Evolutionary conservation across 2,888 invertebrate species (phyloP).

Genomic region (Congeria kusceri): DNA sequence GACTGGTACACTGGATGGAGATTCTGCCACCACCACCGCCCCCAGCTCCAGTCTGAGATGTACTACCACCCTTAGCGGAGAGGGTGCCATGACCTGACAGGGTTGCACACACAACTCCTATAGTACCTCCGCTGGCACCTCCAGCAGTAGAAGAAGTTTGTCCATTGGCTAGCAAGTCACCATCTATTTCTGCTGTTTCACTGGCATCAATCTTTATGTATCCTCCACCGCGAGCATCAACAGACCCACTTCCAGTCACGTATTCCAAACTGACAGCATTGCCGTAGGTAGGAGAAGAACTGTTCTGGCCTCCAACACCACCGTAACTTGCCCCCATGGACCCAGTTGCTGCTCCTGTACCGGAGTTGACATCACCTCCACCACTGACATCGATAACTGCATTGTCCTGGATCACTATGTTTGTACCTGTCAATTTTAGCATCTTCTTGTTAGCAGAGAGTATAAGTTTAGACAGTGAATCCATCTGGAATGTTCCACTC

Average conservation of each 20-base stretch:
- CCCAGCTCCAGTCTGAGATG: constrained; percentile 68
- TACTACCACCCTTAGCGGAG: constrained; percentile 65
- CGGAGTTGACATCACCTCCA: constrained; percentile 51
- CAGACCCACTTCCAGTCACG: constrained; percentile 66
- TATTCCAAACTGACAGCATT: constrained; percentile 48
- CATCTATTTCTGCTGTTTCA: constrained; percentile 62
- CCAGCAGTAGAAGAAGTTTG: constrained; percentile 23
- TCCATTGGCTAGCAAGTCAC: constrained; percentile 65
- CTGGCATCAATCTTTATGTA: constrained; percentile 50
- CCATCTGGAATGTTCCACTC: constrained; percentile 33
- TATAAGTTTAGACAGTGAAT: constrained; percentile 31
- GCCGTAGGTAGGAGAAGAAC: constrained; percentile 59
- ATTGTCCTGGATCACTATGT: constrained; percentile 40
- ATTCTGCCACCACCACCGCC: constrained; percentile 73
- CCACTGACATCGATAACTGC: constrained; percentile 36
- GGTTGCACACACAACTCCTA: constrained; percentile 55
- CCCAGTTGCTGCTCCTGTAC: constrained; percentile 40
- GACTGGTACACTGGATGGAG: constrained; percentile 42
- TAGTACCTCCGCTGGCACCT: constrained; percentile 43
- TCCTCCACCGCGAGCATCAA: constrained; percentile 69
- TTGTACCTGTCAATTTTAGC: constrained; percentile 15
- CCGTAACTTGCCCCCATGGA: constrained; percentile 71
- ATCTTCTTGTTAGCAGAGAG: constrained; percentile 36
- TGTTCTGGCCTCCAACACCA: constrained; percentile 69
- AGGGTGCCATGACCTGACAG: constrained; percentile 71